Conservation (phyloP, 2,113 vertebrate genomes). For the Gymnogyps californianus region DNA sequence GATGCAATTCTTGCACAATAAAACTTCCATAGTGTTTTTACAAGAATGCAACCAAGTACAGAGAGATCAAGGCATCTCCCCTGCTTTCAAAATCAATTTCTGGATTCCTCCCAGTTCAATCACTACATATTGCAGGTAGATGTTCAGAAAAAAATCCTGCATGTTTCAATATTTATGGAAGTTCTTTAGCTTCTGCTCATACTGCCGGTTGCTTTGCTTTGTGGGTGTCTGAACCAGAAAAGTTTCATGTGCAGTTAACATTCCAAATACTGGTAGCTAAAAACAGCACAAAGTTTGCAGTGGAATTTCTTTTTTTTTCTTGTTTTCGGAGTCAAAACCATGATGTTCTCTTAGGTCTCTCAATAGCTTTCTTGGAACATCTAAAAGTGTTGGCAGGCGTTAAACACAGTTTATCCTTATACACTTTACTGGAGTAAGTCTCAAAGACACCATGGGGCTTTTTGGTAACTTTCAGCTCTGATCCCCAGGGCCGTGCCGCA, state of each 20-base stretch:
- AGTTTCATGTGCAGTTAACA: background rate
- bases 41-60: background rate
- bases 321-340: background rate
- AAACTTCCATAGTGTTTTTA: background rate
- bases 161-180: background rate
- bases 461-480: background rate
- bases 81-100: background rate
- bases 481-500: background rate
- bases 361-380: background rate
- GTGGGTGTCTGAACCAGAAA: background rate
- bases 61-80: background rate
- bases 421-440: background rate
- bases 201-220: background rate
- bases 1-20: background rate
- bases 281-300: background rate
- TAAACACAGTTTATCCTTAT: background rate
- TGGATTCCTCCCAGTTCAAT: background rate
- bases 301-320: background rate
- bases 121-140: background rate
- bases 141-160: background rate
- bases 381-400: rapidly evolving
- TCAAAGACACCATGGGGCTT: background rate
- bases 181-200: background rate
- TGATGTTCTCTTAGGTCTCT: background rate
- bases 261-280: background rate